Conservation (phyloP, 2,113 vertebrate genomes). For the Caranx melampygus region DNA sequence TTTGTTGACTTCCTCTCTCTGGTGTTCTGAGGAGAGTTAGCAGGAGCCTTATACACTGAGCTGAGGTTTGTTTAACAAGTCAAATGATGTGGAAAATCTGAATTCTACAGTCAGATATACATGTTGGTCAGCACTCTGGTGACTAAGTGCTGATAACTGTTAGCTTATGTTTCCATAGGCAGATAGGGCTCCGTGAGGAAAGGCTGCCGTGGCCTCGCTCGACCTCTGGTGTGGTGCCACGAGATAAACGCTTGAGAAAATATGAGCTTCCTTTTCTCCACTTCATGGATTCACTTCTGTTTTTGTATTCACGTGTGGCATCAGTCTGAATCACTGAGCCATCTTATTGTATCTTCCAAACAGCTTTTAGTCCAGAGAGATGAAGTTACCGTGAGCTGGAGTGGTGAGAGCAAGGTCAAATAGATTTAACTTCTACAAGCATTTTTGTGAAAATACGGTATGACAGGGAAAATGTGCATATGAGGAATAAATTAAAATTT, state of each 20-base stretch:
- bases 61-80: constrained; percentile 23
- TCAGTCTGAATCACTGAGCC: not conserved
- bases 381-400: constrained; percentile 1
- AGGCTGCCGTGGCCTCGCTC: constrained; percentile 32
- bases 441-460: constrained; percentile 4
- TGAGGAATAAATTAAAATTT: not conserved
- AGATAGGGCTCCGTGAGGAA: not conserved
- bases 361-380: not conserved
- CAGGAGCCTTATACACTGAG: not conserved
- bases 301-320: constrained; percentile 24
- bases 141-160: constrained; percentile 47
- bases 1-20: constrained; percentile 28
- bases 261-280: constrained; percentile 34
- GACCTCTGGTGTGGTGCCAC: constrained; percentile 53
- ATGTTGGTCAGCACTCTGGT: constrained; percentile 4
- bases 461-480: constrained; percentile 22
- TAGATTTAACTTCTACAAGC: constrained; percentile 6
- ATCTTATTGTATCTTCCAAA: not conserved
- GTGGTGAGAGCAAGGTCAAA: constrained; percentile 23
- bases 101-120: constrained; percentile 35
- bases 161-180: constrained; percentile 50
- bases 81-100: constrained; percentile 52
- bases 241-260: constrained; percentile 61
- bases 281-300: constrained; percentile 14
- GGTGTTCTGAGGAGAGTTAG: constrained; percentile 19